Conservation (phyloP, 2,113 vertebrate species). For the Rhagologus leucostigma region DNA sequence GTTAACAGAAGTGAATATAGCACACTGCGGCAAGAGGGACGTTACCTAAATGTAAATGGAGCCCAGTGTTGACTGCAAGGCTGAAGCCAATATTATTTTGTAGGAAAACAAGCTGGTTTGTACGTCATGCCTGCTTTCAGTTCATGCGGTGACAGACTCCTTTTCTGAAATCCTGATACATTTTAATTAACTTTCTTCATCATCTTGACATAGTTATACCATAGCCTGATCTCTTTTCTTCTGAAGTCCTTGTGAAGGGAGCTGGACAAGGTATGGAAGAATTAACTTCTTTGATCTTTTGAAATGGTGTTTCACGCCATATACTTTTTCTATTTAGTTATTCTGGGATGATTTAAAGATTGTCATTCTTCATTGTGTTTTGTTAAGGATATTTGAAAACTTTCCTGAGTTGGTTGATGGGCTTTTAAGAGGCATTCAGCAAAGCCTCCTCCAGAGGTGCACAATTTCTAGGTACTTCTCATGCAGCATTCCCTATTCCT, state of each 20-base stretch:
- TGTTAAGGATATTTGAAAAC: neutral
- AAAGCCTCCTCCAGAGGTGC: neutral
- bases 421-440: neutral
- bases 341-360: neutral
- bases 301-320: neutral
- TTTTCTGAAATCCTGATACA: neutral
- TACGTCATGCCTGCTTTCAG: neutral
- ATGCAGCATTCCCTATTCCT: neutral
- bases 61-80: neutral
- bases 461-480: neutral
- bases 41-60: neutral
- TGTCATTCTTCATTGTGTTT: neutral
- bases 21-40: neutral
- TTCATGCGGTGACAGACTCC: neutral
- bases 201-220: neutral
- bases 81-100: neutral
- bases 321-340: neutral
- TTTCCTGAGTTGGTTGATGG: neutral
- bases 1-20: neutral
- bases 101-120: neutral
- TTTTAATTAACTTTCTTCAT: constrained; percentile 4
- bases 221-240: neutral
- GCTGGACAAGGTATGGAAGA: neutral
- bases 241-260: neutral
- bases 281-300: neutral